These are phyloP conservation scores for Taurulus bubalis DNA, from an alignment of 2,113 vertebrate species.

Conservation along the genomic window DNA sequence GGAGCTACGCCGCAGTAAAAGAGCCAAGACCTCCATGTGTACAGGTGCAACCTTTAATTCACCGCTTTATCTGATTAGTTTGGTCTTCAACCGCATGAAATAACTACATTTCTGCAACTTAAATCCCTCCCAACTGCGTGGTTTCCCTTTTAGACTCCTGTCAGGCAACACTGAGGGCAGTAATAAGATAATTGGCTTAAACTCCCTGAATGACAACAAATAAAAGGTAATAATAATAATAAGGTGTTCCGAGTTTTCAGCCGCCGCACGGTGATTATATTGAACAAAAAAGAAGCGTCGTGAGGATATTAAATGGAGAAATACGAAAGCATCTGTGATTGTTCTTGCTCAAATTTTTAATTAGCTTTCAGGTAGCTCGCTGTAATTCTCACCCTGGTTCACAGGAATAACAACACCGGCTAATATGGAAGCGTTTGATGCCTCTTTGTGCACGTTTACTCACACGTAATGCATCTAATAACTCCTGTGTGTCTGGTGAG, in stretches of 20 bases:
- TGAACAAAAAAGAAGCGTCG: not conserved
- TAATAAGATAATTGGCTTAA: constrained; percentile 2
- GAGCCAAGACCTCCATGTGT: constrained; percentile 52
- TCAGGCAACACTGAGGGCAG: not conserved
- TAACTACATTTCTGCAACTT: not conserved
- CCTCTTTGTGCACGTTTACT: not conserved
- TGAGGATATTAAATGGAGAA: not conserved
- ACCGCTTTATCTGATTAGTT: not conserved
- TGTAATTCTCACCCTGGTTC: not conserved
- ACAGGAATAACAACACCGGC: not conserved
- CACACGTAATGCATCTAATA: not conserved
- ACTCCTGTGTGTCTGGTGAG: too few species aligned
- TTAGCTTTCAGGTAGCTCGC: not conserved
- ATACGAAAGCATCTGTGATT: not conserved
- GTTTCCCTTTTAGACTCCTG: not conserved
- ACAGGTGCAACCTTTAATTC: constrained; percentile 22
- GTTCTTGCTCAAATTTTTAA: not conserved
- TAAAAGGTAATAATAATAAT: not conserved
- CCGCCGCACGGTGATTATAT: not conserved
- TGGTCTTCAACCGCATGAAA: too few species aligned
- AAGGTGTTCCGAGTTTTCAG: not conserved
- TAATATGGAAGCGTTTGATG: not conserved
- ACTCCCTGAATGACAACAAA: not conserved
- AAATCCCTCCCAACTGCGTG: not conserved
- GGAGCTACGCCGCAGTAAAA: constrained; percentile 72